phyloP scores from a whole-genome alignment of 2,888 invertebrate genomes.

The Crioceris asparagi region DNA sequence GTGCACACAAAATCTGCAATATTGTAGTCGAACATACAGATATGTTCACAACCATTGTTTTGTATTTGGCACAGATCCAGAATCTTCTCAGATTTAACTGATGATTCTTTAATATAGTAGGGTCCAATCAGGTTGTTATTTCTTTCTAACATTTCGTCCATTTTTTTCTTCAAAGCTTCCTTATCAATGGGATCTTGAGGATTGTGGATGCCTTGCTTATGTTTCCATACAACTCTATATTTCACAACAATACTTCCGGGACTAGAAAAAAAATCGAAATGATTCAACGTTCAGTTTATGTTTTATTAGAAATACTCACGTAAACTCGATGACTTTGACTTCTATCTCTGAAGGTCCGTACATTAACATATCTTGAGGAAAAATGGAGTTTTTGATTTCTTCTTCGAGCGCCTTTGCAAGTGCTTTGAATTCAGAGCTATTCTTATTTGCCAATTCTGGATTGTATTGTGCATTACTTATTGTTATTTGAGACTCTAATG shows the following conservation, averaged over 20 bases:
- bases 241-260: constrained; percentile 55
- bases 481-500: constrained; percentile 55
- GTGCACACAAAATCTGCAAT: constrained; percentile 52
- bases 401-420: constrained; percentile 49
- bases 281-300: not conserved
- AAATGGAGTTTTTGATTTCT: constrained; percentile 48
- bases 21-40: constrained; percentile 56
- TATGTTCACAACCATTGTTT: constrained; percentile 54
- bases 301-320: constrained; percentile 36
- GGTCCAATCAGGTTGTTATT: constrained; percentile 42
- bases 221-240: constrained; percentile 56
- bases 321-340: constrained; percentile 51
- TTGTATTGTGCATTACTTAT: constrained; percentile 57
- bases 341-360: constrained; percentile 45
- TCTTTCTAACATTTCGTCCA: constrained; percentile 41
- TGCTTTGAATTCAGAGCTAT: constrained; percentile 51
- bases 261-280: not conserved
- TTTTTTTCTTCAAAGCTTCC: constrained; percentile 39
- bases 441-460: constrained; percentile 46
- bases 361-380: constrained; percentile 42
- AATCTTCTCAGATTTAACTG: constrained; percentile 46
- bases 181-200: constrained; percentile 42
- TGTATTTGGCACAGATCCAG: constrained; percentile 55
- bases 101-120: constrained; percentile 41
- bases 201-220: constrained; percentile 40